phyloP scores from a whole-genome alignment of 2,797 vertebrate genomes.

The Gallinago solitaria region DNA sequence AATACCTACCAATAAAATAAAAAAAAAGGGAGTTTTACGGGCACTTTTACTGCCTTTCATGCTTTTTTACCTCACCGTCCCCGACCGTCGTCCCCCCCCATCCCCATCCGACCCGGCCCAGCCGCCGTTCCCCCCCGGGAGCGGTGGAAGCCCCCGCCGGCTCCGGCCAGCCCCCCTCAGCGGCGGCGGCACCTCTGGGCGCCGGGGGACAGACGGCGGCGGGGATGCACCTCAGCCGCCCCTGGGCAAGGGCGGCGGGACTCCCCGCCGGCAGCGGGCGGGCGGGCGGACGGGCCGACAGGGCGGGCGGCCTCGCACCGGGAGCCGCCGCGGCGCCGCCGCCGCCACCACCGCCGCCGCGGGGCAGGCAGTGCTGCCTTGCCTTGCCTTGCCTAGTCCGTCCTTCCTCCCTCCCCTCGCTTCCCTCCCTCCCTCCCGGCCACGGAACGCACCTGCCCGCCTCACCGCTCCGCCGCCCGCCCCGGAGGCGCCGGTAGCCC shows the following conservation, averaged over 20 bases:
- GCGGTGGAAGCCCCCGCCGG: not conserved
- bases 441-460: not conserved
- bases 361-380: not conserved
- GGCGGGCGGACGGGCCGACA: not conserved
- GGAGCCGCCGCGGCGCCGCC: no score
- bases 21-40: not conserved
- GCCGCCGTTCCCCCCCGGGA: not conserved
- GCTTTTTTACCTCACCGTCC: not conserved
- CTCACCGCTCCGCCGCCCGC: not conserved
- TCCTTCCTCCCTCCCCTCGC: no score
- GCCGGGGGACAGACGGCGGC: not conserved
- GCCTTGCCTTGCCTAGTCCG: not conserved
- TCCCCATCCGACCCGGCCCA: not conserved
- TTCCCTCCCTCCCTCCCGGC: not conserved
- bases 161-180: not conserved
- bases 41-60: not conserved
- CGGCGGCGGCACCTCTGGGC: not conserved
- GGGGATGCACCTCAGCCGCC: not conserved
- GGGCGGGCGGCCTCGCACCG: not conserved
- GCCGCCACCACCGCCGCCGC: not conserved
- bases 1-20: not conserved
- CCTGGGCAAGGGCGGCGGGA: not conserved
- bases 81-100: not conserved
- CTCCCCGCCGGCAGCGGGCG: not conserved
- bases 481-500: conserved; percentile 16